phyloP scores from a whole-genome alignment of 2,113 vertebrate species.

The Natator depressus region DNA sequence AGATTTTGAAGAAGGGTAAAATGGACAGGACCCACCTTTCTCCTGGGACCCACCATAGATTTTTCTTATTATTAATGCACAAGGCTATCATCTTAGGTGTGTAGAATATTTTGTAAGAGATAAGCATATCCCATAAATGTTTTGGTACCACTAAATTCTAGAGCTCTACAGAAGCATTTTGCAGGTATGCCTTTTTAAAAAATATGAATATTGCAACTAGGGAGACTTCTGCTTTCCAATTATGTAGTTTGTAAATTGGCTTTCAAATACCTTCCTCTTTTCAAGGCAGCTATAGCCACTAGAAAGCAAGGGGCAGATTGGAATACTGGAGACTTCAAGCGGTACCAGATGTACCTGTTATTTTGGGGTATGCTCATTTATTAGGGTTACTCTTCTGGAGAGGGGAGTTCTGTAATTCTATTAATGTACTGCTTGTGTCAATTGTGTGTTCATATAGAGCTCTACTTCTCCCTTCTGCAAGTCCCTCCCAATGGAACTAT shows the following conservation, averaged over 20 bases:
- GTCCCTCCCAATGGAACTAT: no score
- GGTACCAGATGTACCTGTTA: no score
- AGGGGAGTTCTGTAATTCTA: no score
- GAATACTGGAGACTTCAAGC: not conserved
- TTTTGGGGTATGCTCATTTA: no score
- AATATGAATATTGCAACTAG: not conserved
- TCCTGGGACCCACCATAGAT: not conserved
- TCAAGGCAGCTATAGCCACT: not conserved
- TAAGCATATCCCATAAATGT: not conserved
- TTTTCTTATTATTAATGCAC: not conserved
- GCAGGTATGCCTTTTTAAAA: not conserved
- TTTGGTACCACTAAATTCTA: not conserved
- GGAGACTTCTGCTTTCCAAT: not conserved
- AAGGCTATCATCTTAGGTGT: not conserved
- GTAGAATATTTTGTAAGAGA: accelerated
- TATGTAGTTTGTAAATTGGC: not conserved
- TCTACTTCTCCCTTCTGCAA: no score
- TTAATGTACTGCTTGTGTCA: no score
- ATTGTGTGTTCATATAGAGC: no score
- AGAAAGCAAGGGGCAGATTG: not conserved
- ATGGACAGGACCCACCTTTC: not conserved
- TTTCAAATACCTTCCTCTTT: not conserved
- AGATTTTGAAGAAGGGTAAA: not conserved
- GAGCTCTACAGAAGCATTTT: not conserved
- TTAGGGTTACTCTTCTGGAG: no score